phyloP scores from a whole-genome alignment of 1,140 invertebrate genomes.

The Pentalonia nigronervosa region DNA sequence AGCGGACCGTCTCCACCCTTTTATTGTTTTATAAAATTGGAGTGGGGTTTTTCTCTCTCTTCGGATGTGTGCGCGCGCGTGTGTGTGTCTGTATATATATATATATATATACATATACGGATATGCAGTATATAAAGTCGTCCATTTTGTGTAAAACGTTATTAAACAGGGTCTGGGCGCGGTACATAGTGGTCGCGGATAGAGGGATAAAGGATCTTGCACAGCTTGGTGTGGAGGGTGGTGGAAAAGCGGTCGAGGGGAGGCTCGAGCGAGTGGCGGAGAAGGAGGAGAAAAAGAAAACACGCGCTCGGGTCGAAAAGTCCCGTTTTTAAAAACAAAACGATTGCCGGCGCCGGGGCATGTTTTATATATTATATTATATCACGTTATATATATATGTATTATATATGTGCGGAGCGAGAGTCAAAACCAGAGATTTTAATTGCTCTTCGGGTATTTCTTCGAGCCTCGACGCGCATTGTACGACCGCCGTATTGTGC shows the following conservation, averaged over 20 bases:
- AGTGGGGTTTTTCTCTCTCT: conserved; percentile 36
- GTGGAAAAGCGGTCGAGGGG: neutral
- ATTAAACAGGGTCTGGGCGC: conserved; percentile 35
- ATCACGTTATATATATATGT: neutral
- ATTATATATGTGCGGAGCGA: neutral
- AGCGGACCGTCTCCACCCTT: conserved; percentile 39
- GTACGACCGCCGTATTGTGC: neutral
- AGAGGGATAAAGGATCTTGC: conserved; percentile 11
- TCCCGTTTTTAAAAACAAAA: conserved; percentile 54
- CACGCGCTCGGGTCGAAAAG: conserved; percentile 40
- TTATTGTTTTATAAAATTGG: conserved; percentile 46
- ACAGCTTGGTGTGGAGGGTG: no score
- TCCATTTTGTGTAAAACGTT: conserved; percentile 51
- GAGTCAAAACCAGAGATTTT: conserved; percentile 52
- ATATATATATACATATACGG: neutral
- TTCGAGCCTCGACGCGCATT: neutral
- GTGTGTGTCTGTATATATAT: neutral
- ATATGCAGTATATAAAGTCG: neutral
- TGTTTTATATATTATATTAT: conserved; percentile 28
- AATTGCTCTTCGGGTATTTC: conserved; percentile 46
- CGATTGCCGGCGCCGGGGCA: neutral
- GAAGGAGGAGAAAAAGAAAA: conserved; percentile 44
- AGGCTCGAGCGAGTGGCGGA: neutral
- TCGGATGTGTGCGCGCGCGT: neutral
- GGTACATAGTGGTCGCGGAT: neutral